Base-by-base conservation (phyloP, 1,140 invertebrate species). In the Platyscapa corneri region DNA sequence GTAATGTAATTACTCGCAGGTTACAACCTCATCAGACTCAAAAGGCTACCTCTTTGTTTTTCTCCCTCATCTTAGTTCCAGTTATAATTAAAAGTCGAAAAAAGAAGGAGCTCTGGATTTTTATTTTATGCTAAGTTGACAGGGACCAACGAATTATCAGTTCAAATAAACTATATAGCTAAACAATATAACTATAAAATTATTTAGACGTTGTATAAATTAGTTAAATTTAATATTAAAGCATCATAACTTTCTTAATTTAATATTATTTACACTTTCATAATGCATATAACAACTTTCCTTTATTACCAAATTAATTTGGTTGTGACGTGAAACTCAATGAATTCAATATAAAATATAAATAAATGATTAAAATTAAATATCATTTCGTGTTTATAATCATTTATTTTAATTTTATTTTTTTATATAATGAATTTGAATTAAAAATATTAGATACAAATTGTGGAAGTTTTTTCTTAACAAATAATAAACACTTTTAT, bases 1-100 rank as follows among this genome's bases (percentile, higher is more conserved):
- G 77, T 80, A 85, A 85, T 74, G 65, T 79, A 84, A 84, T 84
- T 80, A 79, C 83, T 85, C 49, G 67, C 46, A 18, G 37, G 65
- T 80, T 85, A 85, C 49, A 80, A 80, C 60, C 30, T 85, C 67
- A 84, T 84, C 72, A 84, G 74, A 60, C 46, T 39, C 64, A 8
- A 72, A 70, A 46, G 27, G 64, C 46, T 74, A 42, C 16, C 32
- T 82, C 53, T 83, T 34, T 18, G n/a, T 72, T 72, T 30, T 72
- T 32, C 64, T 64, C 34, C 18, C 46, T 34, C 53, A n/a, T 20
- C 42, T 46, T 30, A 10, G 37, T 64, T 27, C 18, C 34, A 67
- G 42, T 78, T 85, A 79, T 80, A 80, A 85, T 79, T 85, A 85
- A 80, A 80, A 80, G 49, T 49, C 65, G 34, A 76, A 49, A 14